A percentile compares a stretch with the other conserved stretches of the same genome.
phyloP scores from a whole-genome alignment of 2,113 vertebrate species.

The Python bivittatus region DNA sequence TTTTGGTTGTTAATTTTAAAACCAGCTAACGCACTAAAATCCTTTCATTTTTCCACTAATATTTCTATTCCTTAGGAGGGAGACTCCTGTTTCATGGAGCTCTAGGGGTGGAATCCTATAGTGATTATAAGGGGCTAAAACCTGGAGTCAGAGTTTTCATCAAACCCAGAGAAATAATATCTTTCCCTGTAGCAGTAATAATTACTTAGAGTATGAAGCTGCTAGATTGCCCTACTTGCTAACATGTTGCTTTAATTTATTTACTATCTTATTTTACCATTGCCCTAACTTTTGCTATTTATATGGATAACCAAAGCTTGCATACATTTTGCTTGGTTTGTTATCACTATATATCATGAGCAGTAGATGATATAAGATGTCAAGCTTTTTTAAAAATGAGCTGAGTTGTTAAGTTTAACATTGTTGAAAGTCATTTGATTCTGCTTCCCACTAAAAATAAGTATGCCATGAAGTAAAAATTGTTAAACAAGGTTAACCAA shows the following conservation, averaged over 20 bases:
- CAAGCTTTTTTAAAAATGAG: background rate
- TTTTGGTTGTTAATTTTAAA: too few relatives aligned
- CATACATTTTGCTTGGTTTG: background rate
- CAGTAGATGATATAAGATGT: background rate
- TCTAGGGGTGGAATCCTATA: too few relatives aligned
- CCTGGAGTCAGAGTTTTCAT: too few relatives aligned
- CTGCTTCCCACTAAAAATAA: background rate
- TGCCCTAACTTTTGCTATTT: background rate
- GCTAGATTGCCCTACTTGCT: background rate
- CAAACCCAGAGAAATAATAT: too few relatives aligned
- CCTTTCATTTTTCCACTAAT: too few relatives aligned
- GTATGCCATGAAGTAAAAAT: conserved; percentile 1
- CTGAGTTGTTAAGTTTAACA: background rate
- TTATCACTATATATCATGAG: background rate
- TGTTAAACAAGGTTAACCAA: conserved; percentile 8
- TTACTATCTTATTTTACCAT: background rate
- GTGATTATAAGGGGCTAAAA: too few relatives aligned
- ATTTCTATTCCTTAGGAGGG: too few relatives aligned
- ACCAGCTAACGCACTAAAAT: too few relatives aligned
- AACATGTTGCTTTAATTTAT: background rate
- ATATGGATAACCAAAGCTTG: background rate
- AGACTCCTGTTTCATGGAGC: too few relatives aligned
- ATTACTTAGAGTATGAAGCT: background rate
- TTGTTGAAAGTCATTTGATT: background rate
- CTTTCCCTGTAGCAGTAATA: background rate